Percentiles rank a stretch among this genome's conserved stretches.
phyloP scores from a whole-genome alignment of 2,888 invertebrate genomes.

The Lucinisca nassula region DNA sequence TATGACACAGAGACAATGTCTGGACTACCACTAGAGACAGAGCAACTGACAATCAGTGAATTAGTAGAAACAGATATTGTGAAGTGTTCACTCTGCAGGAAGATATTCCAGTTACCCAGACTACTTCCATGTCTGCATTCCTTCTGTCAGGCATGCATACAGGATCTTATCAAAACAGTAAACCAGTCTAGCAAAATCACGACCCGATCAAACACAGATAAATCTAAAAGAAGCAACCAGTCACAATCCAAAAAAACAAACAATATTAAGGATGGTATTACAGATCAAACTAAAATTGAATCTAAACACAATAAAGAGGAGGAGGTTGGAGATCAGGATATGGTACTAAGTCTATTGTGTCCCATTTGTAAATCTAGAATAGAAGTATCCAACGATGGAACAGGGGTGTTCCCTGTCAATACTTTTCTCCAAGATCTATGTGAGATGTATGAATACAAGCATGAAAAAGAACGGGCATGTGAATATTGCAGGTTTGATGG shows the following conservation, averaged over 20 bases:
- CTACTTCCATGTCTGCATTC: conserved; percentile 85
- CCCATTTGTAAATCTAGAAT: conserved; percentile 73
- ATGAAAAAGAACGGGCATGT: conserved; percentile 73
- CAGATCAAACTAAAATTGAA: neutral
- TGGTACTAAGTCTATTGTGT: conserved; percentile 41
- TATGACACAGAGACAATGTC: conserved; percentile 42
- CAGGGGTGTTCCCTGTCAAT: conserved; percentile 63
- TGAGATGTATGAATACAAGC: conserved; percentile 76
- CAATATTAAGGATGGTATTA: neutral
- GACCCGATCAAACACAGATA: neutral
- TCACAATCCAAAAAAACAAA: neutral
- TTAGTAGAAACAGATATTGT: conserved; percentile 79
- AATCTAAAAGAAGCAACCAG: neutral
- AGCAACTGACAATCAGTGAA: conserved; percentile 75
- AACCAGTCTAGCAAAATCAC: conserved; percentile 38
- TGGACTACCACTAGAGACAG: conserved; percentile 37
- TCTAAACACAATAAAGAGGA: neutral
- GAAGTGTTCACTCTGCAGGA: conserved; percentile 75
- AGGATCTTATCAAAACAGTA: conserved; percentile 26
- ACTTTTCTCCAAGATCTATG: conserved; percentile 77
- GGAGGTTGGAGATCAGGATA: neutral
- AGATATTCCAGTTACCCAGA: conserved; percentile 73
- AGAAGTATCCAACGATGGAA: conserved; percentile 18
- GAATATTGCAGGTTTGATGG: conserved; percentile 83
- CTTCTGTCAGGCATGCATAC: conserved; percentile 79